Percentiles rank a stretch among this genome's conserved stretches.
These are phyloP conservation scores for Drosophila punjabiensis DNA, from an alignment of 1,140 invertebrate genomes.

Conservation along the genomic window DNA sequence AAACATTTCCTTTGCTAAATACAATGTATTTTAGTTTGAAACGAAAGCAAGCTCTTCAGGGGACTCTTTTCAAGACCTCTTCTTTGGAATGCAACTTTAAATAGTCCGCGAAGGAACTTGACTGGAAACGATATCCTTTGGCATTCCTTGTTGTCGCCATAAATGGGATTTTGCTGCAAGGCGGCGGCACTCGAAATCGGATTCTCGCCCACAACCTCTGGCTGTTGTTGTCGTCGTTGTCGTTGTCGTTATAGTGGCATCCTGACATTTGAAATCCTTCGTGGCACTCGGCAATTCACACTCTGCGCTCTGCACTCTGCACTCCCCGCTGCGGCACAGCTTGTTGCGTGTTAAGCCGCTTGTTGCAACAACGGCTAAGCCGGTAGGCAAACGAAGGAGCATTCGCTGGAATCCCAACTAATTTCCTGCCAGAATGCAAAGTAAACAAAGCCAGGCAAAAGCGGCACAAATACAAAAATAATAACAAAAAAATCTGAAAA, in stretches of 20 bases:
- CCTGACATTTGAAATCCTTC: conserved; percentile 1
- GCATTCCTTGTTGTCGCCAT: neutral
- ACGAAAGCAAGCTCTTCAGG: neutral
- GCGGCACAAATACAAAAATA: conserved; percentile 1
- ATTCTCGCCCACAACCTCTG: conserved; percentile 5
- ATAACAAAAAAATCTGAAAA: conserved; percentile 9
- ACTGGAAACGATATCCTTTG: neutral
- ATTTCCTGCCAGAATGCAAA: conserved; percentile 46
- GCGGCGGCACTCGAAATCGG: neutral
- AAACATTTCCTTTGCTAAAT: neutral
- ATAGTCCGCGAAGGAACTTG: too few species aligned
- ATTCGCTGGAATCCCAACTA: conserved; percentile 35
- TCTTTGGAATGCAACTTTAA: neutral
- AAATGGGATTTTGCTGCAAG: conserved; percentile 2
- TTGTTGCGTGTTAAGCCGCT: conserved; percentile 66
- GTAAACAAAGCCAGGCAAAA: conserved; percentile 30
- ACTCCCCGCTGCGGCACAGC: conserved; percentile 17
- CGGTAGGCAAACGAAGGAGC: conserved; percentile 17
- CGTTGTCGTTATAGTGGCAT: neutral
- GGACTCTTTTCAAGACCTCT: too few species aligned
- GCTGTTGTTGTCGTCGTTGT: neutral
- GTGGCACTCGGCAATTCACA: conserved; percentile 7
- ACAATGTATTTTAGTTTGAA: neutral
- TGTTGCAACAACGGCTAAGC: conserved; percentile 77
- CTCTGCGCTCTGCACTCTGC: too few species aligned